Base-by-base conservation (phyloP, 2,797 vertebrate species). In the Sus cebifrons region DNA sequence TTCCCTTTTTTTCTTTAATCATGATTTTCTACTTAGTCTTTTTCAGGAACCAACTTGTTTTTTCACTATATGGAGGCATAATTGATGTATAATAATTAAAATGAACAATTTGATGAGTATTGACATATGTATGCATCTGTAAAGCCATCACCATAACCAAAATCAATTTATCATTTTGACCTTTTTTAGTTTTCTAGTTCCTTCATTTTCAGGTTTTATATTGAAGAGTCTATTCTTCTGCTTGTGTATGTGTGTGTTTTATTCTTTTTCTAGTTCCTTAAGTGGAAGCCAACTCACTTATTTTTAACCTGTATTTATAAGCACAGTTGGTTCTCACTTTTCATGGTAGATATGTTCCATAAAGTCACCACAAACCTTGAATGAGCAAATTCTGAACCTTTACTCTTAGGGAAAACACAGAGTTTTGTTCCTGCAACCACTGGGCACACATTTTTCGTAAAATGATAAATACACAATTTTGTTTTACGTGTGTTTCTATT, bases 401-500 rank as follows among this genome's bases (percentile, higher is more conserved):
- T 56, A 16, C 17, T 81, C 16, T 27, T 73, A 13, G 12, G 68
- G 49, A 21, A 86, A 65, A 81, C 74, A 65, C 6, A 81, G 21
- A 16, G 13, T 79, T 67, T 86, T 36, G 17, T 67, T 58, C 58
- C 29, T 86, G 12, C 29, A 74, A 44, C 58, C 32, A 49, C 62
- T 67, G 67, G 68, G 58, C 32, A 79, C 27, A 81, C 4, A 27
- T 18, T 71, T 87, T 68, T 90, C 17, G 44, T 81, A 49, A 64
- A 78, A 79, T 0, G 1, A 36, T 56, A 44, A 86, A 36, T 23
- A 67, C 0, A 32, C 65, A 56, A 21, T 23, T 21, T 62, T 71
- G 44, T 86, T 91, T 79, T 86, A 73, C 65, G 44, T 90, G 62
- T 86, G 44, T 86, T 49, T 73, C 65, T 90, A 17, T 56, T 83